Evolutionary conservation across 2,888 invertebrate species (phyloP).

Genomic region (Quadriops clusia): DNA sequence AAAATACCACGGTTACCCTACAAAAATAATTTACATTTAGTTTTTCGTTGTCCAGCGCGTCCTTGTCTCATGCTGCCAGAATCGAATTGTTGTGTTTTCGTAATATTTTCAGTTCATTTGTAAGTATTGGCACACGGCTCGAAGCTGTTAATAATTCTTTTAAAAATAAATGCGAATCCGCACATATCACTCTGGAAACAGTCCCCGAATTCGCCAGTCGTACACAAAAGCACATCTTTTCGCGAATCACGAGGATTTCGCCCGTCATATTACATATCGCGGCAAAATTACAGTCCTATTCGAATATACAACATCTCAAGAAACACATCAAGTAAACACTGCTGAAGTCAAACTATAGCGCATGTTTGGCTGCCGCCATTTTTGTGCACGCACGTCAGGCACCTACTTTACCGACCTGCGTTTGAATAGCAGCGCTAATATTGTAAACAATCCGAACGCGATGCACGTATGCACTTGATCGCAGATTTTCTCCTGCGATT

Average conservation of each 20-base stretch:
- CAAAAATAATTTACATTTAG: conserved; percentile 47
- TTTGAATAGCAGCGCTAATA: no score
- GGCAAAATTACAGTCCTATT: conserved; percentile 19
- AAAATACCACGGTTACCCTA: no score
- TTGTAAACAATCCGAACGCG: no score
- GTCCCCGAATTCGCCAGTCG: neutral
- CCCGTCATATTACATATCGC: conserved; percentile 5
- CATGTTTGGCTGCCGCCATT: conserved; percentile 35
- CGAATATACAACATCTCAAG: conserved; percentile 33
- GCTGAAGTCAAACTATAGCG: conserved; percentile 35
- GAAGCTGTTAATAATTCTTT: no score
- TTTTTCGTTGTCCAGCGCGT: conserved; percentile 43
- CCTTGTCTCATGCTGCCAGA: conserved; percentile 45
- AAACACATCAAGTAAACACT: conserved; percentile 42
- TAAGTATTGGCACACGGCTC: neutral
- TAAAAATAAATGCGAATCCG: no score
- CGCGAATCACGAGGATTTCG: conserved; percentile 4
- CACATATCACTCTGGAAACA: conserved; percentile 2
- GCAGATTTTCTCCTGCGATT: no score
- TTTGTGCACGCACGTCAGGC: conserved; percentile 21
- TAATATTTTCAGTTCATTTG: neutral
- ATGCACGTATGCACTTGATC: no score
- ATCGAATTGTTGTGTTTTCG: conserved; percentile 3
- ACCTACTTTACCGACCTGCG: conserved; percentile 22
- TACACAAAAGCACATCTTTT: conserved; percentile 5